phyloP scores from a whole-genome alignment of 2,113 vertebrate species.

The Psophia crepitans region DNA sequence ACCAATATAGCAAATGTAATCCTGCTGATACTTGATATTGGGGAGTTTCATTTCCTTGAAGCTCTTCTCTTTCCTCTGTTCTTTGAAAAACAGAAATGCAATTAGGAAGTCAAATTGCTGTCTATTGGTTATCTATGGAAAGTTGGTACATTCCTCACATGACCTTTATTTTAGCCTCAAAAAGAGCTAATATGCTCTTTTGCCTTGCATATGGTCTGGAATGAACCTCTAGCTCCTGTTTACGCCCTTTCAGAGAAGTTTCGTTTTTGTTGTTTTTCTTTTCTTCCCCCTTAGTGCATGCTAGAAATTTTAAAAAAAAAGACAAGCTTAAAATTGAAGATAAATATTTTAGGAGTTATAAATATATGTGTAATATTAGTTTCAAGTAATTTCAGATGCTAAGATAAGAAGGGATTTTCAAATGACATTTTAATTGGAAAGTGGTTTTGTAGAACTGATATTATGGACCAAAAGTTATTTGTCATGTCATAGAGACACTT shows the following conservation, averaged over 20 bases:
- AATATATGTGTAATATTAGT: background rate
- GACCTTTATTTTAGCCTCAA: conserved; percentile 26
- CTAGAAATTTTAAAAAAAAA: background rate
- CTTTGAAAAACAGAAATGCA: conserved; percentile 51
- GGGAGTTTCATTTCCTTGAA: conserved; percentile 59
- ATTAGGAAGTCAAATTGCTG: conserved; percentile 4
- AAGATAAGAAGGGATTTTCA: background rate
- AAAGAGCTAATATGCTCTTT: background rate
- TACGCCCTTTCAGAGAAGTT: background rate
- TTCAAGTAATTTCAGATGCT: background rate
- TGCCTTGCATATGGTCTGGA: background rate
- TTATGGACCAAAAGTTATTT: background rate
- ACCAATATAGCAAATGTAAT: background rate
- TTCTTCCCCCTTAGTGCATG: rapidly evolving
- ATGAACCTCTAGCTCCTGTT: background rate
- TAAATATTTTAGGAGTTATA: background rate
- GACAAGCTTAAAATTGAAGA: background rate
- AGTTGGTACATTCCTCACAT: conserved; percentile 28
- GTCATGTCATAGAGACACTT: background rate
- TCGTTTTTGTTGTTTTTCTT: background rate
- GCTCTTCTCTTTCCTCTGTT: background rate
- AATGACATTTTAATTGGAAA: background rate
- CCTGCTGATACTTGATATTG: conserved; percentile 3
- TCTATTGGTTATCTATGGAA: background rate
- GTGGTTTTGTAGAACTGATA: background rate